Base-by-base conservation (phyloP, 2,797 vertebrate species). In the Arrhamphus sclerolepis region DNA sequence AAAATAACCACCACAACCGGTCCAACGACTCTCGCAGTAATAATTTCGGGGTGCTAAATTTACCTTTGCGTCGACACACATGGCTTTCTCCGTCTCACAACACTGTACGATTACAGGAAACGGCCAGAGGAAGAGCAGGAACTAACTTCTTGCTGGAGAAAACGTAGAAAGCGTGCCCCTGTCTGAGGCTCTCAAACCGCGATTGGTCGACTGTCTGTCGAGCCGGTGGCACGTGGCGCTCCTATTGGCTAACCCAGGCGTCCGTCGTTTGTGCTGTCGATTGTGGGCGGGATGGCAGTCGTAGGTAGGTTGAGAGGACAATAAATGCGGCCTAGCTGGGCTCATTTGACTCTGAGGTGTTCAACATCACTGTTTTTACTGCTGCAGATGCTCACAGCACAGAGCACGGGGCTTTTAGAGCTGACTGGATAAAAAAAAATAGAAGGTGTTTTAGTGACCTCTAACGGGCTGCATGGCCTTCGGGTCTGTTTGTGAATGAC, bases 61-160 rank as follows among this genome's bases (percentile, higher is more conserved):
- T 93, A 94, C 93, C 93, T 94, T 92, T 91, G 87, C 91, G 75
- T 91, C 89, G 89, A 93, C 93, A 93, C 93, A 94, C 93, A 94
- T 94, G 93, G 93, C 93, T 93, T 93, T 93, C 93, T 93, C 90
- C 92, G 92, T 92, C 92, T 94, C 92, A 94, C 93, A 94, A 94
- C 93, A 93, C 92, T 90, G 91, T 91, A 88, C 91, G 92, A 88
- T 91, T 91, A 93, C 93, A 94, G 93, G 93, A 94, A 94, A 93
- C 93, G 91, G 89, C 91, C 91, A 91, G 90, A n/a, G 84, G 88
- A 84, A 89, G 88, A 92, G 92, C 92, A 93, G 91, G 92, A 94
- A 94, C 92, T 93, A 93, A 92, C 92, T 92, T 92, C 90, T 88
- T 86, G 85, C 88, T 73, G 87, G 81, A 81, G 84, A 82, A 70